phyloP scores from a whole-genome alignment of 2,113 vertebrate species.

The Capreolus pygargus region DNA sequence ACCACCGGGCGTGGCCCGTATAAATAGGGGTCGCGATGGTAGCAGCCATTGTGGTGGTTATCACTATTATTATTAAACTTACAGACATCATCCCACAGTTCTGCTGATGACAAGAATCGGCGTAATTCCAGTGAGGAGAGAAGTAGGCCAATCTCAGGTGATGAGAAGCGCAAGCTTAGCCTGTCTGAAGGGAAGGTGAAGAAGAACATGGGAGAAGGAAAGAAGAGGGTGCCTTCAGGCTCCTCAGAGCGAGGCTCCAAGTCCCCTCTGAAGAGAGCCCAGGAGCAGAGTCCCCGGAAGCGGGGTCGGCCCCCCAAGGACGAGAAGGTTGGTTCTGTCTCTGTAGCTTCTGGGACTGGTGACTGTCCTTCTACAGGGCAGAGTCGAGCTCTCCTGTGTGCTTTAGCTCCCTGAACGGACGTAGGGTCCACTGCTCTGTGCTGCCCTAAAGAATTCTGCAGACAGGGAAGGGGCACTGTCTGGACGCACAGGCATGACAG shows the following conservation, averaged over 20 bases:
- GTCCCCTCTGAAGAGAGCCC: conserved; percentile 85
- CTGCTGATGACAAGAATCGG: conserved; percentile 84
- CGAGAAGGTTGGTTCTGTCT: conserved; percentile 91
- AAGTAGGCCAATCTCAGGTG: conserved; percentile 84
- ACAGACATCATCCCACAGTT: conserved; percentile 87
- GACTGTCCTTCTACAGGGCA: neutral
- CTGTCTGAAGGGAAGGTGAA: conserved; percentile 84
- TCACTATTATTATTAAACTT: conserved; percentile 67
- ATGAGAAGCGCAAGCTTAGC: conserved; percentile 88
- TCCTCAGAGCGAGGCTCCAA: conserved; percentile 85
- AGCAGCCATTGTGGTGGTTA: conserved; percentile 15
- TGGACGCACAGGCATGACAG: neutral
- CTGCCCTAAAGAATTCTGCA: neutral
- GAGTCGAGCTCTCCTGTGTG: neutral
- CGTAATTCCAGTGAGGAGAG: conserved; percentile 90
- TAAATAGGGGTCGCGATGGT: neutral
- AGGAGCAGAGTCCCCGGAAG: conserved; percentile 94
- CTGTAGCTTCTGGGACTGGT: conserved; percentile 61
- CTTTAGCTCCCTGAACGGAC: neutral
- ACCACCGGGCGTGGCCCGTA: neutral
- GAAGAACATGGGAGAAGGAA: conserved; percentile 84
- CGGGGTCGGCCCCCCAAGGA: conserved; percentile 91
- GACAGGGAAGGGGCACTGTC: neutral
- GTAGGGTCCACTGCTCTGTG: neutral
- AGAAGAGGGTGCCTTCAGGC: conserved; percentile 83